Evolutionary conservation across 1,140 invertebrate species (phyloP).

Genomic region (Drosophila albomicans): DNA sequence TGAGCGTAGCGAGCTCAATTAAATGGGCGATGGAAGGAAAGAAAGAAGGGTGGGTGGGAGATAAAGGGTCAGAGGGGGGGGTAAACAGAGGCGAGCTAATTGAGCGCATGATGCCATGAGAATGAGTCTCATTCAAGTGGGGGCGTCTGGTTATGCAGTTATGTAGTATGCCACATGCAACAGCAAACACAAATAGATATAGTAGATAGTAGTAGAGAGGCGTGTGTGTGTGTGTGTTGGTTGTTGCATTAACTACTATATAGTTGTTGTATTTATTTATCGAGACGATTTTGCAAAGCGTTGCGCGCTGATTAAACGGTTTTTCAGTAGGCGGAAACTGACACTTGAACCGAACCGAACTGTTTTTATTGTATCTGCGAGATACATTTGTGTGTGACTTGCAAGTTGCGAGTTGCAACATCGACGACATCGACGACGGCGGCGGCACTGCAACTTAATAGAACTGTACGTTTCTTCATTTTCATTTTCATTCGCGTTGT

Average conservation of each 20-base stretch:
- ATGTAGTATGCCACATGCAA: slow-evolving; percentile 11
- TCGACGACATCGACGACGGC: too few species aligned
- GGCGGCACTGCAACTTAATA: slow-evolving; percentile 35
- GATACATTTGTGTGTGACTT: slow-evolving; percentile 21
- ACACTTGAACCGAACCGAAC: slow-evolving; percentile 53
- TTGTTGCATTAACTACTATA: slow-evolving; percentile 33
- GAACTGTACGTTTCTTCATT: slow-evolving; percentile 18
- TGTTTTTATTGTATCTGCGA: slow-evolving; percentile 26
- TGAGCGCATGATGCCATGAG: slow-evolving; percentile 51
- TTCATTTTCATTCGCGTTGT: neutral
- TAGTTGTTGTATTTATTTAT: slow-evolving; percentile 59
- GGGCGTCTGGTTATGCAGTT: slow-evolving; percentile 33
- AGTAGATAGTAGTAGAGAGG: neutral
- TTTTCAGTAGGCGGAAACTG: slow-evolving; percentile 56
- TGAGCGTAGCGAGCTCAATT: slow-evolving; percentile 40
- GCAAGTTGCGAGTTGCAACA: slow-evolving; percentile 5
- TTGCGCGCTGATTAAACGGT: slow-evolving; percentile 40
- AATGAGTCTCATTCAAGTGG: slow-evolving; percentile 4
- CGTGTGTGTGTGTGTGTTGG: neutral
- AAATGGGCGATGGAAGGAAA: slow-evolving; percentile 11
- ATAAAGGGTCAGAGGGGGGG: neutral
- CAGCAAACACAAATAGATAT: neutral
- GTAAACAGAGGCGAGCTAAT: slow-evolving; percentile 54
- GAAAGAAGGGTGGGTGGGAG: neutral
- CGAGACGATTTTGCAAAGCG: slow-evolving; percentile 30